phyloP scores from a whole-genome alignment of 2,888 invertebrate species.

The Eupithecia tripunctaria region DNA sequence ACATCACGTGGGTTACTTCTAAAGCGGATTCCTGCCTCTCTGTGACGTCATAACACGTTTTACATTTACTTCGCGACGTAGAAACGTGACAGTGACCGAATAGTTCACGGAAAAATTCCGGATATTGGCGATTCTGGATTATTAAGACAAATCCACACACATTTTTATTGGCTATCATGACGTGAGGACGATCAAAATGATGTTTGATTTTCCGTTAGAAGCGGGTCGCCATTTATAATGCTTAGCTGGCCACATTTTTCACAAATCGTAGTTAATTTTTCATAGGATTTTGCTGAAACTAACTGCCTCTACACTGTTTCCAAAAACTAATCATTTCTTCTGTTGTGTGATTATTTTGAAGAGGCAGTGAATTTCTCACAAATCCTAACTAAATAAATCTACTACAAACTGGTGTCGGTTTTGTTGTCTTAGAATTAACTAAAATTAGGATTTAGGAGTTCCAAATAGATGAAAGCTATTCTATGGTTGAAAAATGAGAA shows the following conservation, averaged over 20 bases:
- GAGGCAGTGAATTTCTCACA: not conserved
- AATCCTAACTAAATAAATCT: not conserved
- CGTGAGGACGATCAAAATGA: conserved; percentile 41
- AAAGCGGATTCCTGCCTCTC: not conserved
- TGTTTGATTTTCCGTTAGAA: conserved; percentile 12
- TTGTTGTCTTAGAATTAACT: too few species aligned
- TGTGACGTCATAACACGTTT: not conserved
- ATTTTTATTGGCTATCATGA: conserved; percentile 65
- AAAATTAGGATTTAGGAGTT: too few species aligned
- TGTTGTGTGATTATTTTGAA: not conserved
- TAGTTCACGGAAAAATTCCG: conserved; percentile 46
- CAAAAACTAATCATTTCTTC: not conserved
- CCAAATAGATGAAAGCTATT: too few species aligned
- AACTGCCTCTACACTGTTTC: not conserved
- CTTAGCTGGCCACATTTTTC: conserved; percentile 3
- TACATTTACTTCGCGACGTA: not conserved
- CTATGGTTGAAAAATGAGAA: too few species aligned
- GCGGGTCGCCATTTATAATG: conserved; percentile 11
- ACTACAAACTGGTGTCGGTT: too few species aligned
- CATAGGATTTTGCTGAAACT: not conserved
- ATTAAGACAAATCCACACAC: conserved; percentile 71
- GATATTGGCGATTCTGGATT: conserved; percentile 44
- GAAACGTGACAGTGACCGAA: conserved; percentile 64
- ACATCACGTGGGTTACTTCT: not conserved
- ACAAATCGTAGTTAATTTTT: not conserved